Percentiles rank a stretch among this genome's conserved stretches.
These are phyloP conservation scores for Ericerus pela DNA, from an alignment of 1,140 invertebrate species.

Conservation along the genomic window DNA sequence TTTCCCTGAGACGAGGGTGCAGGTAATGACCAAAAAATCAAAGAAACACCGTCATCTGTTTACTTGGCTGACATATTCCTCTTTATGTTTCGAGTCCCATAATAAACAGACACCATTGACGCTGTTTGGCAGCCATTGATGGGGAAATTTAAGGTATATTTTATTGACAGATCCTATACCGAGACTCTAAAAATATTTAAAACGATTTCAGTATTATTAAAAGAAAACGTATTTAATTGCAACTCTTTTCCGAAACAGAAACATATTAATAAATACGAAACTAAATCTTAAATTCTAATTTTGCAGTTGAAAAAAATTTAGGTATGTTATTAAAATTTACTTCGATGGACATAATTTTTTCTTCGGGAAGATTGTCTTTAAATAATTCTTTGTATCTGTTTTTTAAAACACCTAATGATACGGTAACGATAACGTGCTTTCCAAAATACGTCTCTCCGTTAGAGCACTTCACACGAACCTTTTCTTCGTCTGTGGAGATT, in stretches of 20 bases:
- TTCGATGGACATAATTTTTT: slow-evolving; percentile 44
- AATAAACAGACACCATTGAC: background rate
- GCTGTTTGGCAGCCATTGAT: too few species aligned
- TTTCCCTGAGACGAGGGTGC: too few species aligned
- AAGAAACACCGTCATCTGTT: background rate
- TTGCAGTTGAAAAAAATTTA: background rate
- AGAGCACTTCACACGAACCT: slow-evolving; percentile 34
- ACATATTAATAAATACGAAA: background rate
- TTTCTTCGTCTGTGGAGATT: slow-evolving; percentile 31
- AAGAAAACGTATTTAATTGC: background rate
- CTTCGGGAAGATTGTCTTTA: slow-evolving; percentile 41
- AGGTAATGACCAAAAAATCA: too few species aligned
- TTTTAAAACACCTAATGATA: slow-evolving; percentile 53
- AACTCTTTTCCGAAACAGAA: background rate
- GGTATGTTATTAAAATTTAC: slow-evolving; percentile 21
- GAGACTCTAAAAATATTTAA: too few species aligned
- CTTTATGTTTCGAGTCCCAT: background rate
- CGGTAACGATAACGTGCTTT: slow-evolving; percentile 50
- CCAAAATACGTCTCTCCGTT: slow-evolving; percentile 40
- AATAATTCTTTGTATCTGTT: slow-evolving; percentile 32
- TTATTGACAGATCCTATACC: too few species aligned
- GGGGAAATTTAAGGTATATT: too few species aligned
- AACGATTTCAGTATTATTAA: too few species aligned
- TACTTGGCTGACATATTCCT: background rate
- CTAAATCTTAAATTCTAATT: background rate